Evolutionary conservation across 1,140 invertebrate genomes (phyloP), one percentile per base, ranked within the genome.

Genomic region (Zaprionus tsacasi): DNA sequence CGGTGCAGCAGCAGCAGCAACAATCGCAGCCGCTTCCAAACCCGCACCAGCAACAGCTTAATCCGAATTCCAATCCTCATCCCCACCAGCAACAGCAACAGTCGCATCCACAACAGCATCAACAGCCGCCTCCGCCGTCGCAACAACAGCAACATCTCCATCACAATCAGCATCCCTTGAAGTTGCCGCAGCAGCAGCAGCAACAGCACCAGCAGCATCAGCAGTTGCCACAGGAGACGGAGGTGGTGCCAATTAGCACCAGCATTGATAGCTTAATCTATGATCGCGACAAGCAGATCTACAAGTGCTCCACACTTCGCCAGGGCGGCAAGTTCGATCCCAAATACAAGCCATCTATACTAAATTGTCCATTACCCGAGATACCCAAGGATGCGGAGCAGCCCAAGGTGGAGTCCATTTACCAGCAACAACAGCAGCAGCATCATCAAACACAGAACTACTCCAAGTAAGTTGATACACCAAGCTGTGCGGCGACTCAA

Each of bases 201-300:
- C 79, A 81, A 0, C 79, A 79, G 5, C 78, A 76, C 0, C 73
- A 60, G 0, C 79, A 81, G 0, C 80, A 79, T 36, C 85, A 90
- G 1, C 78, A 81, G 13, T 66, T 73, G 60, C 78, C 73, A 33
- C 68, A 63, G 12, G 83, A 85, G 48, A 70, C 85, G 65, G 83
- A 78, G 54, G 82, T 80, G 52, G 74, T 85, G 55, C 78, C 70
- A 56, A 89, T 75, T 58, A 90, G 69, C 77, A 92, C 80, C 63
- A 73, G 79, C 35, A 88, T 91, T 56, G 92, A 93, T 64, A 77
- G 71, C 60, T 69, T 80, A 17, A 92, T 93, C 38, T 92, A 91
- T 13, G 92, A 93, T 60, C 91, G 92, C n/a, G 92, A 93, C 13
- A 93, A 93, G 78, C 91, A 92, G 58, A 92, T 93, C 54, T 93